A percentile compares a stretch with the other conserved stretches of the same genome.
These are phyloP conservation scores for Leptopilina boulardi DNA, from an alignment of 1,140 invertebrate species.

Conservation along the genomic window DNA sequence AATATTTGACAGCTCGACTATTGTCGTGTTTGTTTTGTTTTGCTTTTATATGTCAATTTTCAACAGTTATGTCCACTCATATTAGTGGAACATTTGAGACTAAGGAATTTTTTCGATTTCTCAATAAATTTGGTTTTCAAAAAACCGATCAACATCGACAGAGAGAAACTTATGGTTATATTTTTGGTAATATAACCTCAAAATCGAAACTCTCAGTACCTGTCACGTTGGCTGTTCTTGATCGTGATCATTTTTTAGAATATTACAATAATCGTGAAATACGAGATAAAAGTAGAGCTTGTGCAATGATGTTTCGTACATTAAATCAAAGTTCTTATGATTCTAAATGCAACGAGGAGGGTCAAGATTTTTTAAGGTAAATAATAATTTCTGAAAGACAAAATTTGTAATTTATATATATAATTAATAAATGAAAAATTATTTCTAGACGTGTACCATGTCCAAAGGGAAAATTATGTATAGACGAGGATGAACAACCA, in stretches of 20 bases:
- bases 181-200: conserved; percentile 95
- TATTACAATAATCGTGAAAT: conserved; percentile 88
- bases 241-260: conserved; percentile 90
- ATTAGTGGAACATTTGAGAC: conserved; percentile 82
- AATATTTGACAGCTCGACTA: conserved; percentile 8
- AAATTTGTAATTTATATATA: no score
- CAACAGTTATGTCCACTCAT: conserved; percentile 71
- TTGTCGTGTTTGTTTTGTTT: conserved; percentile 44
- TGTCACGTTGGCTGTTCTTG: conserved; percentile 91
- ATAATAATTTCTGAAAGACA: not conserved
- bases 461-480: conserved; percentile 84
- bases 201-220: conserved; percentile 79
- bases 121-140: conserved; percentile 97
- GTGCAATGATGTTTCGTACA: conserved; percentile 89
- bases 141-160: conserved; percentile 92
- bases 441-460: conserved; percentile 88
- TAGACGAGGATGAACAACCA: conserved; percentile 88
- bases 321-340: conserved; percentile 91
- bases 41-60: conserved; percentile 36
- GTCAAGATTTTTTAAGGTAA: conserved; percentile 87
- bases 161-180: conserved; percentile 92
- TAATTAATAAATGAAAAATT: conserved; percentile 5
- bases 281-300: conserved; percentile 81
- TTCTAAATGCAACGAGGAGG: conserved; percentile 86
- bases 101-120: conserved; percentile 91